Conservation (phyloP, 2,113 vertebrate species). For the Poecile atricapillus region DNA sequence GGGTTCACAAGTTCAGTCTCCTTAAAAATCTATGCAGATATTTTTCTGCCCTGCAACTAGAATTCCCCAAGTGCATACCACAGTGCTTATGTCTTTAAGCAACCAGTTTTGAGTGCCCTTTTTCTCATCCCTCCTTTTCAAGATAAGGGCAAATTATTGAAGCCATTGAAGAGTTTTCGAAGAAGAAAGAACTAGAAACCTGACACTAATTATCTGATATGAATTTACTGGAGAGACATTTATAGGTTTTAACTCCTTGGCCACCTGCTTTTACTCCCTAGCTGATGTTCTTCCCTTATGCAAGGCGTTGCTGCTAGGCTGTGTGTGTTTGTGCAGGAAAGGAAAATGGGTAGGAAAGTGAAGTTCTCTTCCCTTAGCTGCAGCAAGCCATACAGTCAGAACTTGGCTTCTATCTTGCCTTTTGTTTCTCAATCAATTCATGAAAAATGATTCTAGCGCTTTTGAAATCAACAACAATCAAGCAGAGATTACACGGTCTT, state of each 20-base stretch:
- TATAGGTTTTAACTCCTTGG: not conserved
- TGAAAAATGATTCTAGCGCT: not conserved
- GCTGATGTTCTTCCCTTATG: not conserved
- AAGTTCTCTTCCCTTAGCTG: not conserved
- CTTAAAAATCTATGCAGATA: not conserved
- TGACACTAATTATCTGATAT: not conserved
- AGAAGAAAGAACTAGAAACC: not conserved
- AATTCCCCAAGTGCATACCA: not conserved
- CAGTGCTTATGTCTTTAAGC: not conserved
- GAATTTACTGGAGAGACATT: not conserved
- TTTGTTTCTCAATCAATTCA: not conserved
- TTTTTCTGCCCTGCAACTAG: not conserved
- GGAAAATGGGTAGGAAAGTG: not conserved
- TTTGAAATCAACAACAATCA: not conserved
- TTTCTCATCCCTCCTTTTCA: not conserved
- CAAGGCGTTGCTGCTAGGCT: not conserved
- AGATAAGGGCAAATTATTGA: not conserved
- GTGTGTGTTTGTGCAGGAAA: not conserved
- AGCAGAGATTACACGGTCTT: not conserved
- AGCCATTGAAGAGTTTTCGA: not conserved
- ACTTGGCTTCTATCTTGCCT: not conserved
- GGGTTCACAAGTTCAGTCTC: not conserved
- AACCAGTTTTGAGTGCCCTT: not conserved
- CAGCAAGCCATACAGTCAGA: not conserved
- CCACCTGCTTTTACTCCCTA: not conserved